Conservation (phyloP, 2,797 vertebrate species). For the Carcharodon carcharias region DNA sequence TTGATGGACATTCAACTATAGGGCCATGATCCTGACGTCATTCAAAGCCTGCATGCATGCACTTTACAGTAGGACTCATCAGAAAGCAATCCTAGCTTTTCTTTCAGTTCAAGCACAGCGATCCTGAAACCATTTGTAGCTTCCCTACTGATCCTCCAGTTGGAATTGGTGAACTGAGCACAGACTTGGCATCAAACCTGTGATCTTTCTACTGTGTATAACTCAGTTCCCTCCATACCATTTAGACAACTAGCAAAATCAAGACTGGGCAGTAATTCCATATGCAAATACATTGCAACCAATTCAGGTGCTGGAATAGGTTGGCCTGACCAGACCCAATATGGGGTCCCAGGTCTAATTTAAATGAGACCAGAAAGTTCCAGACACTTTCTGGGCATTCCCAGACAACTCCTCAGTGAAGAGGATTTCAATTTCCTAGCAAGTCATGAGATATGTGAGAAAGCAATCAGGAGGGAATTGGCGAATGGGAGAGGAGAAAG, state of each 20-base stretch:
- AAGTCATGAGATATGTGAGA: neutral
- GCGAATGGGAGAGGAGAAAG: neutral
- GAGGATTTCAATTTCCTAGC: neutral
- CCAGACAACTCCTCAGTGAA: neutral
- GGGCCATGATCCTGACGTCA: neutral
- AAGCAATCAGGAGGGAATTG: neutral
- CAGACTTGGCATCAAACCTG: neutral
- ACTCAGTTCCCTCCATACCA: neutral
- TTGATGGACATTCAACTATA: neutral
- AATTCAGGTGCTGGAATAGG: neutral
- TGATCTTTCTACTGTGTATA: neutral
- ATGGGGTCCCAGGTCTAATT: neutral
- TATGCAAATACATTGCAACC: neutral
- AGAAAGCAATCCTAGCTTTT: neutral
- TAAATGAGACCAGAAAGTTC: neutral
- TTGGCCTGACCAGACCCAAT: neutral
- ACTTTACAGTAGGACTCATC: neutral
- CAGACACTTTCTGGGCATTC: neutral
- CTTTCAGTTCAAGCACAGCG: neutral
- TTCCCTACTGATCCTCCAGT: neutral
- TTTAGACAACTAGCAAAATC: neutral
- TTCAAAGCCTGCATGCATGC: neutral
- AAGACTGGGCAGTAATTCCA: neutral
- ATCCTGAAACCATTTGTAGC: neutral
- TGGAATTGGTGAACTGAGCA: neutral